phyloP scores from a whole-genome alignment of 2,888 invertebrate species.

The Drymonia ruficornis region DNA sequence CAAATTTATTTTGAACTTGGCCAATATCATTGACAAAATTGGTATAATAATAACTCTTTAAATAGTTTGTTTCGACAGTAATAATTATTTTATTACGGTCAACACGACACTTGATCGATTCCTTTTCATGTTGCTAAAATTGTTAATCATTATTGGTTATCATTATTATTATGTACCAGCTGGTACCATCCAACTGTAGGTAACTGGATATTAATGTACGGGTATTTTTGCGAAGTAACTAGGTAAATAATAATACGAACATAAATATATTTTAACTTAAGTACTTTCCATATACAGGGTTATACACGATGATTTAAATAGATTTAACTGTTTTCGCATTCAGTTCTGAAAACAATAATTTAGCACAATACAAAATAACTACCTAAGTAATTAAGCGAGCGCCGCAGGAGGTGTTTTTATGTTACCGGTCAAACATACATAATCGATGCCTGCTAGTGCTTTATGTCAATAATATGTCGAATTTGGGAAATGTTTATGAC shows the following conservation, averaged over 20 bases:
- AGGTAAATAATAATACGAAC: too few relatives aligned
- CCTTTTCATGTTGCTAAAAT: too few relatives aligned
- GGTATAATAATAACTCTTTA: not conserved
- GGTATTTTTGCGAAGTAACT: too few relatives aligned
- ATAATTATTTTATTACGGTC: conserved; percentile 1
- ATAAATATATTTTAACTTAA: too few relatives aligned
- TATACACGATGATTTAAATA: too few relatives aligned
- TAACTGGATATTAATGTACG: too few relatives aligned
- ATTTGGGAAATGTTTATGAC: conserved; percentile 23
- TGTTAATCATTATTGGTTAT: too few relatives aligned
- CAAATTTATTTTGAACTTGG: conserved; percentile 11
- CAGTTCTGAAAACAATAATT: conserved; percentile 16
- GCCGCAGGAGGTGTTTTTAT: conserved; percentile 33
- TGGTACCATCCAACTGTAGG: too few relatives aligned
- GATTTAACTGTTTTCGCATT: too few relatives aligned
- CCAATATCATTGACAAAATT: not conserved
- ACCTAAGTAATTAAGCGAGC: conserved; percentile 24
- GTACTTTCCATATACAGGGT: too few relatives aligned
- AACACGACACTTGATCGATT: too few relatives aligned
- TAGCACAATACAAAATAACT: conserved; percentile 18
- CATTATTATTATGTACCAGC: too few relatives aligned
- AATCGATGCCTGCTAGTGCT: conserved; percentile 28
- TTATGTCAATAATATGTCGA: conserved; percentile 28
- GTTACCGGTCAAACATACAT: conserved; percentile 21
- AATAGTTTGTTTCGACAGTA: not conserved